Percentiles rank a stretch among this genome's conserved stretches.
Conservation (phyloP, 2,888 invertebrate genomes). For the Hyposoter dolosus region DNA sequence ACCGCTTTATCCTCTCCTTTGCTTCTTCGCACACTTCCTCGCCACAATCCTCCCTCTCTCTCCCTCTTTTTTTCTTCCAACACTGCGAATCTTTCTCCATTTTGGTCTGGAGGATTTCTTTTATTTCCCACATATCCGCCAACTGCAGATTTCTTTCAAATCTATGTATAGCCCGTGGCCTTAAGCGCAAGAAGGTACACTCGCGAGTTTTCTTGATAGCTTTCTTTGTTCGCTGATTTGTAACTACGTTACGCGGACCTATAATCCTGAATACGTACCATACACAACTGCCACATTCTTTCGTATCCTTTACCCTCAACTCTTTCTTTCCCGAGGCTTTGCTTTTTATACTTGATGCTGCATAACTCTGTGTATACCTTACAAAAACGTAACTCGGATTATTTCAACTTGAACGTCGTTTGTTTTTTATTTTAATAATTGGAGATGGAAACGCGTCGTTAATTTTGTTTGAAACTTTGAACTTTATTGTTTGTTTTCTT, state of each 20-base stretch:
- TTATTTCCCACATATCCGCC: conserved; percentile 60
- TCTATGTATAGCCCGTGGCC: conserved; percentile 1
- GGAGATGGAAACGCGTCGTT: neutral
- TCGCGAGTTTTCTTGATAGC: conserved; percentile 45
- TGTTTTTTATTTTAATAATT: no score
- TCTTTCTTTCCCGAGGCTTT: neutral
- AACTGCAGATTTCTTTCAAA: conserved; percentile 55
- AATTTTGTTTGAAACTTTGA: neutral
- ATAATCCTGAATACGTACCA: conserved; percentile 38
- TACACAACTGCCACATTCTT: conserved; percentile 17
- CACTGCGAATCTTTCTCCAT: conserved; percentile 24
- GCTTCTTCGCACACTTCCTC: conserved; percentile 55
- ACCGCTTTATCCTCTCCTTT: conserved; percentile 63
- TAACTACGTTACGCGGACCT: conserved; percentile 45
- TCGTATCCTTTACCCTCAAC: neutral
- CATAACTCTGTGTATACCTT: neutral
- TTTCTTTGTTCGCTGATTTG: conserved; percentile 55
- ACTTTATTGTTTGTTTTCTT: neutral
- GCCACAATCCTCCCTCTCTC: conserved; percentile 44
- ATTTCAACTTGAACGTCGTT: neutral
- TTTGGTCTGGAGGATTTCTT: conserved; percentile 29
- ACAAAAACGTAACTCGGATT: neutral
- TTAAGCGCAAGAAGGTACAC: conserved; percentile 32
- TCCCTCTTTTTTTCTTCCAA: conserved; percentile 32
- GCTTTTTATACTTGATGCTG: neutral